Evolutionary conservation across 2,888 invertebrate species (phyloP).

Genomic region (Drosophila meridiana): DNA sequence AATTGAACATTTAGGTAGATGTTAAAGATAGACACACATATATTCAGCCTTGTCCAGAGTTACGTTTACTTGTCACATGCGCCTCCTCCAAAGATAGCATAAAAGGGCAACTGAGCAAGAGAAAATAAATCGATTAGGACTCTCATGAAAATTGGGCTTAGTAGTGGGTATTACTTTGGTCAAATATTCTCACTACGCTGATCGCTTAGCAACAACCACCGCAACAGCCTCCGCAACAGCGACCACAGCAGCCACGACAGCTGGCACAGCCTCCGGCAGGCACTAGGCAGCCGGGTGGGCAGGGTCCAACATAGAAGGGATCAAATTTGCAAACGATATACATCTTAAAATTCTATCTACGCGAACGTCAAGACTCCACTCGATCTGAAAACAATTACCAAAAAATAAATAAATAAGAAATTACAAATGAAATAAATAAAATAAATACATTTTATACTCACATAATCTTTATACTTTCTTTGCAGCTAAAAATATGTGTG

Average conservation of each 20-base stretch:
- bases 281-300: slow-evolving; percentile 56
- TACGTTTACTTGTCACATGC: background rate
- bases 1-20: slow-evolving; percentile 3
- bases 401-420: background rate
- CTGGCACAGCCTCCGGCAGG: slow-evolving; percentile 33
- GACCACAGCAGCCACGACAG: slow-evolving; percentile 30
- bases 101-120: background rate
- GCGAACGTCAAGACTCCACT: background rate
- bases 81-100: background rate
- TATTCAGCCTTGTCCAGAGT: slow-evolving; percentile 1
- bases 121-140: background rate
- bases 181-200: background rate
- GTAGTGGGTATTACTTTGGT: background rate
- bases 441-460: slow-evolving; percentile 1
- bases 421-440: background rate
- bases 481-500: slow-evolving; percentile 34
- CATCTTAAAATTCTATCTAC: slow-evolving; percentile 28
- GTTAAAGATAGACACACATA: slow-evolving; percentile 15
- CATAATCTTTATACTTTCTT: background rate
- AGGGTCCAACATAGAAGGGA: slow-evolving; percentile 69
- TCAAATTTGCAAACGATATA: slow-evolving; percentile 59
- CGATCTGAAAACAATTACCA: background rate
- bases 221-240: slow-evolving; percentile 14
- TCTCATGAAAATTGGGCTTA: background rate
- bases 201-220: background rate